Evolutionary conservation across 1,140 invertebrate species (phyloP).

Genomic region (Diorhabda carinulata): DNA sequence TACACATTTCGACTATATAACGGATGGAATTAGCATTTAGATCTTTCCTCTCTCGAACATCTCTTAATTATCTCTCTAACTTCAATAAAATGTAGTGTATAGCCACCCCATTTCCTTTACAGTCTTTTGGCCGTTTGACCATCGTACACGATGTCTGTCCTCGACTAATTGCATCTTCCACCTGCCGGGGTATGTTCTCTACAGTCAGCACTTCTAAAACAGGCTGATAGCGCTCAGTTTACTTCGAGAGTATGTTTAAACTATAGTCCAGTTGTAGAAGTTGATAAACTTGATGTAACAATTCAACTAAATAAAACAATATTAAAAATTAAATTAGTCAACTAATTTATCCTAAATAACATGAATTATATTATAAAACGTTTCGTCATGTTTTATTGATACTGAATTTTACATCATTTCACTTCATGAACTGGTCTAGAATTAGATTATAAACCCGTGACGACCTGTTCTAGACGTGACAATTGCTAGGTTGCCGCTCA

Average conservation of each 20-base stretch:
- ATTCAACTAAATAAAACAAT: too few species aligned
- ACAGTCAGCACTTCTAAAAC: not conserved
- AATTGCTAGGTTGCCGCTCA: not conserved
- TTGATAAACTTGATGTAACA: too few species aligned
- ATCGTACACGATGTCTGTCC: not conserved
- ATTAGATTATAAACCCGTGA: not conserved
- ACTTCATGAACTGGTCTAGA: not conserved
- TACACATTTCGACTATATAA: not conserved
- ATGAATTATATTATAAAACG: too few species aligned
- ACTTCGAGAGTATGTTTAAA: too few species aligned
- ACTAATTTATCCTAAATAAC: too few species aligned
- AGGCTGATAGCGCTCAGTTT: not conserved
- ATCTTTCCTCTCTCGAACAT: not conserved
- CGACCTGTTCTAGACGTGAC: not conserved
- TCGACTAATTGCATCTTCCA: conserved; percentile 2
- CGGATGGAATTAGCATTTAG: not conserved
- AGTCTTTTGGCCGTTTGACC: not conserved
- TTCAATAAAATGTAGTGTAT: not conserved
- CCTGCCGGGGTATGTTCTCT: not conserved
- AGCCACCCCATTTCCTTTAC: not conserved
- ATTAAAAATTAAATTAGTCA: too few species aligned
- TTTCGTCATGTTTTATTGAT: too few species aligned
- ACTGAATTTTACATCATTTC: too few species aligned
- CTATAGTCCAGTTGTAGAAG: too few species aligned
- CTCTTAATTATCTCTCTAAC: not conserved